Evolutionary conservation across 2,888 invertebrate genomes (phyloP), one percentile per base, ranked within the genome.

Genomic region (Leptinotarsa peninsularis): DNA sequence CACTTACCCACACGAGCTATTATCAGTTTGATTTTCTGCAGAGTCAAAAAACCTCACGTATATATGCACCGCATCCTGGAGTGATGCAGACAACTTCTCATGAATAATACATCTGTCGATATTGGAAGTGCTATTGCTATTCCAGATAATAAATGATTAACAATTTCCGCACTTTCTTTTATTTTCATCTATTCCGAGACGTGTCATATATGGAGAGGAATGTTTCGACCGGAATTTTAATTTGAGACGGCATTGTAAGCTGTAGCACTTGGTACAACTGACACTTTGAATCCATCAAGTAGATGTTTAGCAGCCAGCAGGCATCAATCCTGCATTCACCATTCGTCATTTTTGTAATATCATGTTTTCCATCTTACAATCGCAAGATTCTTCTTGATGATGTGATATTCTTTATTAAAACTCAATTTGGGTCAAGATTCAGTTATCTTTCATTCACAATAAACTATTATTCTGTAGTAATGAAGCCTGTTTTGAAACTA

Each of bases 171-270:
- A 58, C 58, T 58, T 58, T 58, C 17, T 21, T 58, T 21, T 23
- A 58, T 23, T 58, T 58, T 58, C 23, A 58, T 14, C 21, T 4
- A 23, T 58, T 58, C 23, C 23, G 23, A 58, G 58, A 14, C 23
- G 23, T 23, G 58, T 15, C 23, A 14, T 67, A n/a, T 67, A 58
- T 43, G 56, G 17, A 23, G 14, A 56, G 56, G 18, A 27, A 66
- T 33, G 21, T 52, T 63, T 43, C 13, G 4, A 67, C 14, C 54
- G 73, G 73, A 73, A 73, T 73, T 67, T 73, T 68, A 73, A 73
- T 73, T 68, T 27, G 14, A 60, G 43, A 50, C 68, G 18, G 23
- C 68, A 68, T 52, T 60, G 68, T 73, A 33, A 21, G 54, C 13
- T 54, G 54, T 18, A 18, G 18, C 18, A 23, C 23, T 58, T 14